These are phyloP conservation scores for Ranitomeya variabilis DNA, from an alignment of 2,113 vertebrate species.

Conservation along the genomic window DNA sequence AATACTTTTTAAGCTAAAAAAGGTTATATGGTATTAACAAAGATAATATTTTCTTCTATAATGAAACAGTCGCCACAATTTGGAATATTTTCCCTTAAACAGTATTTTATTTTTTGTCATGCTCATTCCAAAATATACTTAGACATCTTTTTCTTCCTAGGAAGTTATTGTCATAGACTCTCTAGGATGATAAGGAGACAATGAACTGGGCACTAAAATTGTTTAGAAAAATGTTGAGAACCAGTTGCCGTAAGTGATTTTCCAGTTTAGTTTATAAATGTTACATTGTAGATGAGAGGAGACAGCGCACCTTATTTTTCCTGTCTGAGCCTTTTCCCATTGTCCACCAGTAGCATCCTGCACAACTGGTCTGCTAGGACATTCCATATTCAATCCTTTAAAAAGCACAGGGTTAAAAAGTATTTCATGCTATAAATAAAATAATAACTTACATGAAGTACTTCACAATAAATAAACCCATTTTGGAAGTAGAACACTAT, in stretches of 20 bases:
- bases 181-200: not conserved
- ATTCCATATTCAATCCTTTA: not conserved
- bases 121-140: not conserved
- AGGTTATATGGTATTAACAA: too few species aligned
- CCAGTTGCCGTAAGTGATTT: not conserved
- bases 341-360: slow-evolving; percentile 2
- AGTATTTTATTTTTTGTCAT: not conserved
- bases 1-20: too few species aligned
- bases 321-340: not conserved
- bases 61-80: not conserved
- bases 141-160: not conserved
- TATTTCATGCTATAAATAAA: not conserved
- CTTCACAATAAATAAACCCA: too few species aligned
- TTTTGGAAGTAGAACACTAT: too few species aligned
- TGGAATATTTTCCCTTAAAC: not conserved
- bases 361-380: not conserved
- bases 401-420: not conserved
- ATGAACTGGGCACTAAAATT: not conserved
- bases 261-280: slow-evolving; percentile 11
- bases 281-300: slow-evolving; percentile 1
- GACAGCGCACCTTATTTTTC: not conserved
- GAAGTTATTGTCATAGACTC: not conserved
- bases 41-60: not conserved
- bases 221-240: not conserved
- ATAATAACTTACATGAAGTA: too few species aligned